Conservation (phyloP, 2,888 invertebrate species). For the Himalopsyche japonica region DNA sequence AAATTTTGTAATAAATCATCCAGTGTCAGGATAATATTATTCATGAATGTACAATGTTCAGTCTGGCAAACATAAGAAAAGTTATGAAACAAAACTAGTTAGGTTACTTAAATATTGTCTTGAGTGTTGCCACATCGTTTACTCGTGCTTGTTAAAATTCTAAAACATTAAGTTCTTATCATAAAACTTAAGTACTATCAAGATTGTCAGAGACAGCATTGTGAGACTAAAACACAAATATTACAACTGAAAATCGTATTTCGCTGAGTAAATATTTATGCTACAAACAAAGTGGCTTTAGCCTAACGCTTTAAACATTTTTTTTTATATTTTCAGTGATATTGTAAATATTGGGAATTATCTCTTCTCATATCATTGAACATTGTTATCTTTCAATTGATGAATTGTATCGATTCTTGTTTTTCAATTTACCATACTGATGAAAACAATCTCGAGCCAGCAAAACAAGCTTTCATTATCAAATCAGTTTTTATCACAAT, state of each 20-base stretch:
- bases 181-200: background rate
- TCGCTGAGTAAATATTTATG: background rate
- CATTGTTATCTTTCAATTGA: no score
- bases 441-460: no score
- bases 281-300: no score
- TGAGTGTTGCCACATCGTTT: background rate
- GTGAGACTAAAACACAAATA: background rate
- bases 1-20: background rate
- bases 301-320: no score
- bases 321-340: no score
- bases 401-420: no score
- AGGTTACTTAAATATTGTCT: background rate
- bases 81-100: background rate
- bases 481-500: no score
- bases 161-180: background rate
- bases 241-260: background rate
- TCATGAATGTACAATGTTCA: background rate
- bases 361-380: no score
- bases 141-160: background rate
- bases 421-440: no score
- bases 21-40: background rate
- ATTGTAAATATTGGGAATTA: no score
- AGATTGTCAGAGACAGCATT: background rate
- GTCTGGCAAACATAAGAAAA: background rate
- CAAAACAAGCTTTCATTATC: no score